phyloP scores from a whole-genome alignment of 2,888 invertebrate species.

The Ophion ventricosus region DNA sequence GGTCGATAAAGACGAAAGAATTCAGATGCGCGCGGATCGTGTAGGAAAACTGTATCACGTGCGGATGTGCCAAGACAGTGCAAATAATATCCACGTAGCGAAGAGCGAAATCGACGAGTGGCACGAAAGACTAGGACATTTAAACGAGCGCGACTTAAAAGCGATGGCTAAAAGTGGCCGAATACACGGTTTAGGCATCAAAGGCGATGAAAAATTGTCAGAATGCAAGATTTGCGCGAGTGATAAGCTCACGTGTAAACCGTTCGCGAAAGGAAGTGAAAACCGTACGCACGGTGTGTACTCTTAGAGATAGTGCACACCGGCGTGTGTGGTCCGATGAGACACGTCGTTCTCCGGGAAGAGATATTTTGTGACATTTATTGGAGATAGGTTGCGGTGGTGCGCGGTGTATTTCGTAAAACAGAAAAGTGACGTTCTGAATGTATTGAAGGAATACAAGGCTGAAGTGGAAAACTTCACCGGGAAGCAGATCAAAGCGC shows the following conservation, averaged over 20 bases:
- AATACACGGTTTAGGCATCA: conserved; percentile 56
- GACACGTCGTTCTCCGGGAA: not conserved
- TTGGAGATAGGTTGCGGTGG: not conserved
- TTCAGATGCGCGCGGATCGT: conserved; percentile 32
- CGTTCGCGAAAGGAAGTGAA: conserved; percentile 36
- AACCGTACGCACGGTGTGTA: conserved; percentile 37
- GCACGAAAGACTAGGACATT: conserved; percentile 59
- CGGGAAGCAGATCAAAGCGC: conserved; percentile 25
- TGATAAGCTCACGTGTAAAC: conserved; percentile 50
- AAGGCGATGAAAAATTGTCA: conserved; percentile 40
- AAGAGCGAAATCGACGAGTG: conserved; percentile 32
- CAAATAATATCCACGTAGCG: conserved; percentile 13
- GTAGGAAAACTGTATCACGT: conserved; percentile 50
- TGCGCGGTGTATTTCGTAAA: conserved; percentile 28
- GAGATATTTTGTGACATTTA: not conserved
- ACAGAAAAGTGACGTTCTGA: conserved; percentile 28
- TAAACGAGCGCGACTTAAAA: conserved; percentile 56
- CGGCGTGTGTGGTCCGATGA: conserved; percentile 19
- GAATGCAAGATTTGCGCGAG: conserved; percentile 56
- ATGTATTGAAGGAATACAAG: conserved; percentile 25
- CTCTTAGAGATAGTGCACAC: not conserved
- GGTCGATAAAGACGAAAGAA: conserved; percentile 13
- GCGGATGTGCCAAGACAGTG: conserved; percentile 25
- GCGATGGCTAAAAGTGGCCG: conserved; percentile 45
- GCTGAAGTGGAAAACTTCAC: not conserved